Evolutionary conservation across 1,140 invertebrate species (phyloP).

Genomic region (Trichomalopsis sarcophagae): DNA sequence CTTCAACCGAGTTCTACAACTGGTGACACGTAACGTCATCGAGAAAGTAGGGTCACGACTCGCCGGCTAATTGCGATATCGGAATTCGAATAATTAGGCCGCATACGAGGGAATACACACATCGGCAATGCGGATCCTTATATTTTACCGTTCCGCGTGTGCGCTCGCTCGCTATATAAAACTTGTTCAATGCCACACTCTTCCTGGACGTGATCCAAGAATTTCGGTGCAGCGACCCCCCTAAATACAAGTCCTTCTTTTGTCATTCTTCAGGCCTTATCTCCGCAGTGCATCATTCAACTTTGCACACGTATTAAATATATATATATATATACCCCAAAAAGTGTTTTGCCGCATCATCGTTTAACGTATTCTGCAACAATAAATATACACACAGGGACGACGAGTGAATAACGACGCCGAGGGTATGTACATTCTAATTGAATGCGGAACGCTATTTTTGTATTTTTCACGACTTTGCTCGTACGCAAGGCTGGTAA

Average conservation of each 20-base stretch:
- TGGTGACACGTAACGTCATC: too few relatives aligned
- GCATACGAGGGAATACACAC: background rate
- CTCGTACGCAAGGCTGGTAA: too few relatives aligned
- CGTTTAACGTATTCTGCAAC: too few relatives aligned
- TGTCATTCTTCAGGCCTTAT: conserved; percentile 7
- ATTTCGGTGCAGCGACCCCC: conserved; percentile 32
- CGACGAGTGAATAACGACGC: too few relatives aligned
- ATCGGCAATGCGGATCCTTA: conserved; percentile 22
- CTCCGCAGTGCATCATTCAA: background rate
- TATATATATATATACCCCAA: too few relatives aligned
- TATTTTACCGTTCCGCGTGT: background rate
- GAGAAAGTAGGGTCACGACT: background rate
- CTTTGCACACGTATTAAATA: background rate
- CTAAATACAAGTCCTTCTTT: conserved; percentile 13
- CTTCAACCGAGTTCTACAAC: too few relatives aligned
- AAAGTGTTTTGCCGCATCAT: too few relatives aligned
- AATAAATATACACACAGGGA: too few relatives aligned
- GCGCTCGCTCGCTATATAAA: background rate
- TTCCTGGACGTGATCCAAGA: conserved; percentile 24
- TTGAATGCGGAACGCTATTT: too few relatives aligned
- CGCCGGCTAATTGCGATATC: background rate
- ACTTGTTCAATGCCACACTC: conserved; percentile 29
- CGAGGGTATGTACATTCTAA: too few relatives aligned
- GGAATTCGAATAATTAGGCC: conserved; percentile 23
- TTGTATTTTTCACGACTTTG: too few relatives aligned